Conservation (phyloP, 2,113 vertebrate genomes). For the Maylandia zebra region DNA sequence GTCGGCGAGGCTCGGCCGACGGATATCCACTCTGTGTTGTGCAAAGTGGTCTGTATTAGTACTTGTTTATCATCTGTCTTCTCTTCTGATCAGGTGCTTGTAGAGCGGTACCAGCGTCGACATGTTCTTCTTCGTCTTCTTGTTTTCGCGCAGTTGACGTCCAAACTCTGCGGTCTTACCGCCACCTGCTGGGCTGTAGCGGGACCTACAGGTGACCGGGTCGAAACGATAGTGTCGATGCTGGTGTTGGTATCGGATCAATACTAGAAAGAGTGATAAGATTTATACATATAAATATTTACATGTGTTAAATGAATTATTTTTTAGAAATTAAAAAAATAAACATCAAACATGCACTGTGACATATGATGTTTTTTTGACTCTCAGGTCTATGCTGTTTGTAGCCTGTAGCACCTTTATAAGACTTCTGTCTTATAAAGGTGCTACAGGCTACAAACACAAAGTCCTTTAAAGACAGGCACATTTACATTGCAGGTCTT, state of each 20-base stretch:
- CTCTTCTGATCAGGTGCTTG: not conserved
- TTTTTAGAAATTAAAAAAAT: not conserved
- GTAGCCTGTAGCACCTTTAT: not conserved
- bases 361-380: rapidly evolving
- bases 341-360: not conserved
- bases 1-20: not conserved
- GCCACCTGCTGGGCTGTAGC: not conserved
- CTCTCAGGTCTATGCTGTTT: not conserved
- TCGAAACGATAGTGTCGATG: not conserved
- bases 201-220: rapidly evolving
- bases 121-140: not conserved
- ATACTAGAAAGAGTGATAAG: not conserved
- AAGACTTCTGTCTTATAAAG: not conserved
- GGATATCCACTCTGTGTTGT: not conserved
- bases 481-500: not conserved
- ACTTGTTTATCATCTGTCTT: conserved; percentile 12
- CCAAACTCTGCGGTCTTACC: not conserved
- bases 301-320: rapidly evolving
- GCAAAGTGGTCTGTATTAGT: not conserved
- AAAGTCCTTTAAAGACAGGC: not conserved
- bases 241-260: not conserved
- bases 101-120: not conserved
- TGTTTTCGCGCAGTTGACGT: not conserved
- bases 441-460: not conserved
- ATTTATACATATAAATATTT: not conserved